Evolutionary conservation across 2,888 invertebrate genomes (phyloP).

Genomic region (Eupithecia subfuscata): DNA sequence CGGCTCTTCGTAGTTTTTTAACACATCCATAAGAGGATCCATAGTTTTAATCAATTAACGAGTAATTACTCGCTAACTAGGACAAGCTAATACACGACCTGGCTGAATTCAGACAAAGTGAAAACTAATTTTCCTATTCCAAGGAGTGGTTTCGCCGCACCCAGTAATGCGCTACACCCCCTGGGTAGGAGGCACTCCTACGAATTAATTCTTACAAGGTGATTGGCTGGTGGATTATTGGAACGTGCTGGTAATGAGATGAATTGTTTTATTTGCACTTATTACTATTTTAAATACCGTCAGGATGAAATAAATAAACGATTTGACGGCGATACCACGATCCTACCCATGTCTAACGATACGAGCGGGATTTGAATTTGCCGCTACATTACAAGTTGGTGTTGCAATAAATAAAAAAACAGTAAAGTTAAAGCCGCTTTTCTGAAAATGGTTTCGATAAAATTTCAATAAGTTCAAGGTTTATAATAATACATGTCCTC

Average conservation of each 20-base stretch:
- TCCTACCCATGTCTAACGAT: not conserved
- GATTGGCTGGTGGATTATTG: conserved; percentile 2
- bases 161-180: conserved; percentile 51
- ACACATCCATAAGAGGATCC: conserved; percentile 74
- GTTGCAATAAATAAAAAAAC: conserved; percentile 32
- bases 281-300: not conserved
- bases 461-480: not conserved
- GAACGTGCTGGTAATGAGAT: not conserved
- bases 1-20: conserved; percentile 79
- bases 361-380: conserved; percentile 38
- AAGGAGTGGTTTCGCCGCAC: conserved; percentile 79
- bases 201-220: conserved; percentile 16
- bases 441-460: not conserved
- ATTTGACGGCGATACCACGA: not conserved
- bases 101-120: conserved; percentile 56
- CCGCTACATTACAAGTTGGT: conserved; percentile 35
- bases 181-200: conserved; percentile 47
- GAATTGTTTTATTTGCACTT: not conserved
- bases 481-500: not conserved
- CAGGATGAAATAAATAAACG: not conserved
- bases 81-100: conserved; percentile 48
- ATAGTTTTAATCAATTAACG: conserved; percentile 46
- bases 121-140: conserved; percentile 74
- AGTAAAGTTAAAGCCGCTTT: not conserved
- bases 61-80: conserved; percentile 12